Conservation (phyloP, 2,888 invertebrate species). For the Girardia tigrina region DNA sequence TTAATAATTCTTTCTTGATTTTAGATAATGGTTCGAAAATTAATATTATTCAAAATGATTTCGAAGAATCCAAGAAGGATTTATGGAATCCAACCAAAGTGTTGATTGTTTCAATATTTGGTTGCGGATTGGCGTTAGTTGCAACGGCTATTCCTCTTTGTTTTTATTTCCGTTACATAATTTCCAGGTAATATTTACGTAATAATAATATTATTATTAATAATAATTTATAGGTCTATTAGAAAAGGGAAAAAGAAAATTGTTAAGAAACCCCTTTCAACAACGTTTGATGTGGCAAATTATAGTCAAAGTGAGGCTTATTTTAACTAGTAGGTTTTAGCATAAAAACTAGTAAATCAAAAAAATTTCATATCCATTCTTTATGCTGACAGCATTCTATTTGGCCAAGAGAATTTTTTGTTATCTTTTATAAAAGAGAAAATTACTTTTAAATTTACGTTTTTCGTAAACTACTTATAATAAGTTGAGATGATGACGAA, state of each 20-base stretch:
- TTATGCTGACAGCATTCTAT: no score
- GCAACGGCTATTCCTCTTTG: background rate
- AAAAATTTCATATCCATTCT: no score
- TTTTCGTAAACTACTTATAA: no score
- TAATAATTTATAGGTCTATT: background rate
- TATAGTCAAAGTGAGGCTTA: conserved; percentile 3
- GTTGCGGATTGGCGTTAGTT: background rate
- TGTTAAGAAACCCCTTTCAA: background rate
- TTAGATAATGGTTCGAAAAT: no score
- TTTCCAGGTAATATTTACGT: background rate
- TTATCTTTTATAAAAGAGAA: no score
- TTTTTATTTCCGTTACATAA: background rate
- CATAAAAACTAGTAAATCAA: no score
- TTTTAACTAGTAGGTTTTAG: no score
- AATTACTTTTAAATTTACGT: no score
- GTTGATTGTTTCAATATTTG: background rate
- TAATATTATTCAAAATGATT: no score
- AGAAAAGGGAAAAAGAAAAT: background rate
- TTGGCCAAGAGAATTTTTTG: no score
- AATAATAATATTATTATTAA: background rate
- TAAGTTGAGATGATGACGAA: no score
- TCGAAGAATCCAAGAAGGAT: background rate
- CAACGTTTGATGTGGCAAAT: background rate
- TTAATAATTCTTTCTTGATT: no score
- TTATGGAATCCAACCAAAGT: background rate